Percentiles rank a stretch among this genome's conserved stretches.
Evolutionary conservation across 1,140 invertebrate genomes (phyloP).

Genomic region (Nasonia vitripennis): DNA sequence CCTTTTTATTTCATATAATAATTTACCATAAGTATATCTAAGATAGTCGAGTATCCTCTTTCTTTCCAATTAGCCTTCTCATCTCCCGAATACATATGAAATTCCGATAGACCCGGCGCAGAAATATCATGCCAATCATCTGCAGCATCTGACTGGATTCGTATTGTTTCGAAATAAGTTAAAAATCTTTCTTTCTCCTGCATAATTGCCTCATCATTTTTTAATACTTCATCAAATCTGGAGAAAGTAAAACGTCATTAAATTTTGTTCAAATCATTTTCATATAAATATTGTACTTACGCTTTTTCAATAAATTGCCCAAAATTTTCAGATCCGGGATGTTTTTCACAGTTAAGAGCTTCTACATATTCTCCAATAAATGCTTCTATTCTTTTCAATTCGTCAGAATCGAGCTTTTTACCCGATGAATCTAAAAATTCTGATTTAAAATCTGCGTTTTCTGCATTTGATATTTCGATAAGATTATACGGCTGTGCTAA

Average conservation of each 20-base stretch:
- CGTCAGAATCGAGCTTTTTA: too few relatives aligned
- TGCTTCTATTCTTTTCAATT: too few relatives aligned
- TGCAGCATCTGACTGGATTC: conserved; percentile 75
- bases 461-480: too few relatives aligned
- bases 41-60: conserved; percentile 77
- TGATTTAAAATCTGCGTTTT: conserved; percentile 47
- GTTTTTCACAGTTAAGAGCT: conserved; percentile 56
- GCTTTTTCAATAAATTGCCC: too few relatives aligned
- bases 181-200: conserved; percentile 68
- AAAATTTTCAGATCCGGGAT: conserved; percentile 20
- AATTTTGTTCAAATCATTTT: background rate
- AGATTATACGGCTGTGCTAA: too few relatives aligned
- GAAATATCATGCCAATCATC: conserved; percentile 78
- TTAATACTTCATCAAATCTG: conserved; percentile 36
- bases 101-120: conserved; percentile 67
- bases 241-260: too few relatives aligned
- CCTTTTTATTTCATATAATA: background rate
- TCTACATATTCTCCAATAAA: too few relatives aligned
- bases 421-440: too few relatives aligned
- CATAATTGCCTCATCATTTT: conserved; percentile 38
- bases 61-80: conserved; percentile 77
- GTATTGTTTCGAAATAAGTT: conserved; percentile 72
- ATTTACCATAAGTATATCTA: conserved; percentile 77
- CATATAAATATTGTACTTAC: too few relatives aligned
- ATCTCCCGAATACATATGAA: conserved; percentile 77